phyloP scores from a whole-genome alignment of 2,888 invertebrate species.

The Harpalus rubripes region DNA sequence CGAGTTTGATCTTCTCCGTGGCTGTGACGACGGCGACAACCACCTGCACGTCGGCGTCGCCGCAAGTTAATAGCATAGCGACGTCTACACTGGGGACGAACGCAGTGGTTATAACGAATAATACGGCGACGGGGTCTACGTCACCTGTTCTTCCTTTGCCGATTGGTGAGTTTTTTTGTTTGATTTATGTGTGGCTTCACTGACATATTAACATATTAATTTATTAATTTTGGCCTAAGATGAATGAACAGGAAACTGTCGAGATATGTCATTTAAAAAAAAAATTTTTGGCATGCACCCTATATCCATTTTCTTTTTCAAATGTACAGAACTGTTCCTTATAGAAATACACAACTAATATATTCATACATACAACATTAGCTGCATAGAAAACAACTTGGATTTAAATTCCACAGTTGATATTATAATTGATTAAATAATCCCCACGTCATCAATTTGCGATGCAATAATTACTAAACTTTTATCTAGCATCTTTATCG shows the following conservation, averaged over 20 bases:
- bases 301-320: neutral
- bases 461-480: too few species aligned
- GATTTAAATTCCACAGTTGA: too few species aligned
- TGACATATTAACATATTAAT: slow-evolving; percentile 52
- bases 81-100: slow-evolving; percentile 52
- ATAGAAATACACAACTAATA: too few species aligned
- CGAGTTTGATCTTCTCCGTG: slow-evolving; percentile 75
- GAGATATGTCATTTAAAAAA: neutral
- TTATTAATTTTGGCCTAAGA: neutral
- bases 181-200: slow-evolving; percentile 24
- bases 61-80: slow-evolving; percentile 69
- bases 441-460: too few species aligned
- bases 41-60: slow-evolving; percentile 72
- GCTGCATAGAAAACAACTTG: too few species aligned
- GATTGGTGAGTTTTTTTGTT: slow-evolving; percentile 78
- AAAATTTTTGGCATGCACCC: neutral
- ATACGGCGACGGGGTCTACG: slow-evolving; percentile 66
- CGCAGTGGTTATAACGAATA: slow-evolving; percentile 74
- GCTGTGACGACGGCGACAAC: slow-evolving; percentile 76
- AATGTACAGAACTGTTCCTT: too few species aligned
- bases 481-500: too few species aligned
- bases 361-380: too few species aligned
- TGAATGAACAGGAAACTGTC: slow-evolving; percentile 2
- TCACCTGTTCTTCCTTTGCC: slow-evolving; percentile 82
- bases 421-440: too few species aligned